Evolutionary conservation across 2,888 invertebrate species (phyloP).

Genomic region (Agrotis segetum): DNA sequence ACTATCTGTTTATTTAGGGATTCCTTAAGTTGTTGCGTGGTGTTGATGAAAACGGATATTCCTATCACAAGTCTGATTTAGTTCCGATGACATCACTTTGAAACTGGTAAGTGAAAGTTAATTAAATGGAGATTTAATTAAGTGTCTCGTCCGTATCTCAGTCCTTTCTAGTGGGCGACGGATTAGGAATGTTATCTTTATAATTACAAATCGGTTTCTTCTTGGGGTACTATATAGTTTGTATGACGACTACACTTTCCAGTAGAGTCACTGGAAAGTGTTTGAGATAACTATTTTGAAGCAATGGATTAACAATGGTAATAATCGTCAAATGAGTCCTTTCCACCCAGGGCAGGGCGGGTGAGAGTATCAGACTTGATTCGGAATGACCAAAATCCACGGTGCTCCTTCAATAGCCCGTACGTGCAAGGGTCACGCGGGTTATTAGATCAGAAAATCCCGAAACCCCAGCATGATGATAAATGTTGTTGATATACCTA

Average conservation of each 20-base stretch:
- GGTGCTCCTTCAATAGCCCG: too few species aligned
- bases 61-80: conserved; percentile 48
- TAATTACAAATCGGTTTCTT: conserved; percentile 33
- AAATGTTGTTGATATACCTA: too few species aligned
- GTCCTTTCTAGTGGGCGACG: conserved; percentile 59
- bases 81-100: conserved; percentile 78
- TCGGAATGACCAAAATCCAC: too few species aligned
- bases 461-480: too few species aligned
- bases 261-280: background rate
- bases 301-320: too few species aligned
- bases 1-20: background rate
- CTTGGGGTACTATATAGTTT: background rate
- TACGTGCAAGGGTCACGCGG: too few species aligned
- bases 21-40: background rate
- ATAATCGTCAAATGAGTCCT: too few species aligned
- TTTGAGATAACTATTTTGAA: background rate
- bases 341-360: too few species aligned
- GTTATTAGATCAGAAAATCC: too few species aligned
- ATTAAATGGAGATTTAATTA: conserved; percentile 77
- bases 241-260: background rate
- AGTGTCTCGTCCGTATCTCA: conserved; percentile 63
- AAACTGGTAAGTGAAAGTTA: conserved; percentile 82
- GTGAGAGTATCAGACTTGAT: too few species aligned
- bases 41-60: background rate
- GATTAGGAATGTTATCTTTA: conserved; percentile 57